Evolutionary conservation across 2,888 invertebrate genomes (phyloP), one percentile per base, ranked within the genome.

Genomic region (Exocentrus adspersus): DNA sequence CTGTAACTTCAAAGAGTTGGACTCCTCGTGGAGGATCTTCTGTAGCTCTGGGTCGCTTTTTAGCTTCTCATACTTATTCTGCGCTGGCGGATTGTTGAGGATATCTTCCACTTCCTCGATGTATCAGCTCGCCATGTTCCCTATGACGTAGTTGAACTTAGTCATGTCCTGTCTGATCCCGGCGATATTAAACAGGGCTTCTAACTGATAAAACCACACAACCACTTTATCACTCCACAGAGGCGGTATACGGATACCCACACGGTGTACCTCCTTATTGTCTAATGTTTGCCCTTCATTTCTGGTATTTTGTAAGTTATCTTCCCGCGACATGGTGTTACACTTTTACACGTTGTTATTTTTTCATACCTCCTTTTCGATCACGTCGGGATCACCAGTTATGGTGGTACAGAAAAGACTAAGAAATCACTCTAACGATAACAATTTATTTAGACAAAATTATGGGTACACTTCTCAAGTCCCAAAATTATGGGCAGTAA

Each of bases 31-130:
- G 28, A 3, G 7, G 7, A 28, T 3, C 7, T 28, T 28, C 7
- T 28, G 3, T 6, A 28, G 28, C 7, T 28, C 28, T 28, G 7
- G 28, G 28, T 28, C 28, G 7, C 7, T 7, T 28, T 28, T 7
- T 28, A 6, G 28, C 28, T 3, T 7, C 28, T 28, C n/a, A n/a
- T 48, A 48, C 46, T 20, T 17, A 10, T 20, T 12, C n/a, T 48
- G 10, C 6, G 46, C 10, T 4, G 20, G 46, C 6, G 46, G 46
- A 10, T 19, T 21, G 46, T 12, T 9, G 56, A 37, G 16, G 69
- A 46, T 76, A 72, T 46, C 64, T 68, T 20, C 46, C 20, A 48
- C 46, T 12, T 20, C 46, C 3, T 48, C 21, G 10, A 48, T 21
- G 10, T 7, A 10, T 19, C 21, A 21, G 21, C 21, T 19, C 5